phyloP scores from a whole-genome alignment of 1,140 invertebrate species.

The Sinonovacula constricta region DNA sequence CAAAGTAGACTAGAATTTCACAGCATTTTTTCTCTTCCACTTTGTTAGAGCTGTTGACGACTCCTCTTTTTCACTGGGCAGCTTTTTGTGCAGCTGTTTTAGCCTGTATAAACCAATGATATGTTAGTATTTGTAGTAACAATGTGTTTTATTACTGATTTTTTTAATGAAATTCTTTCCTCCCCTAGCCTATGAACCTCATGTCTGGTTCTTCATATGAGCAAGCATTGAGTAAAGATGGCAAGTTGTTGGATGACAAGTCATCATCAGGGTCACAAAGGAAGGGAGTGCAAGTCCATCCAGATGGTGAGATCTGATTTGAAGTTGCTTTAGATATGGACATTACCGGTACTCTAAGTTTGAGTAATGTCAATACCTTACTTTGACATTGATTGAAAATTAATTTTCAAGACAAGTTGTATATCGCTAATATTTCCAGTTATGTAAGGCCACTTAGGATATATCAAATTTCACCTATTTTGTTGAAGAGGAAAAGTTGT shows the following conservation, averaged over 20 bases:
- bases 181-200: conserved; percentile 69
- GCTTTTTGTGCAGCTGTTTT: not conserved
- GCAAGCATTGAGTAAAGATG: conserved; percentile 71
- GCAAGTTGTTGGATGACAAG: conserved; percentile 65
- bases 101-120: conserved; percentile 7
- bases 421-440: too few relatives aligned
- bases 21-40: not conserved
- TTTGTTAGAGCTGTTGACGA: not conserved
- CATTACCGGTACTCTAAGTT: too few relatives aligned
- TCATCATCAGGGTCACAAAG: conserved; percentile 78
- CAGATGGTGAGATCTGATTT: conserved; percentile 86
- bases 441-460: too few relatives aligned
- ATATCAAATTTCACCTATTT: too few relatives aligned
- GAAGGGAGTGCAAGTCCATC: conserved; percentile 94
- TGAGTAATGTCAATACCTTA: too few relatives aligned
- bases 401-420: too few relatives aligned
- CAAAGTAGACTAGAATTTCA: not conserved
- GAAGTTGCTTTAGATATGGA: too few relatives aligned
- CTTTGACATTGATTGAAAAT: too few relatives aligned
- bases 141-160: conserved; percentile 36
- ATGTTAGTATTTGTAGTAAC: not conserved
- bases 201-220: conserved; percentile 71
- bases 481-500: too few relatives aligned
- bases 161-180: too few relatives aligned
- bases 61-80: not conserved